Percentiles rank a stretch among this genome's conserved stretches.
These are phyloP conservation scores for Lysiphlebus fabarum DNA, from an alignment of 1,140 invertebrate genomes.

Conservation along the genomic window DNA sequence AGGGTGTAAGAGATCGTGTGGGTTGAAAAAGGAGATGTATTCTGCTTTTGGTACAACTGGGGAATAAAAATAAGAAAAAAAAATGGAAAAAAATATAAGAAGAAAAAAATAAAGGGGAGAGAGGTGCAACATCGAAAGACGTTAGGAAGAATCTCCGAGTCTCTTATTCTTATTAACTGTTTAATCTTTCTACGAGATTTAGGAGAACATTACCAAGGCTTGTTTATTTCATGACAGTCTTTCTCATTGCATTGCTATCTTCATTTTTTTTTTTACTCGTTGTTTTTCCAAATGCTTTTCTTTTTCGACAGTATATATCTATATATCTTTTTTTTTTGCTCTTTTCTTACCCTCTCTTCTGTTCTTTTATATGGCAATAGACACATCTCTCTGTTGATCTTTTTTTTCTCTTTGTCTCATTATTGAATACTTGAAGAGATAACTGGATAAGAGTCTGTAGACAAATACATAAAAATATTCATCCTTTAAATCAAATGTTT, in stretches of 20 bases:
- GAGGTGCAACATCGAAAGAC: constrained; percentile 1
- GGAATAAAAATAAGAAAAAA: too few species aligned
- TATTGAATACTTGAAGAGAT: too few species aligned
- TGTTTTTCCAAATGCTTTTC: not conserved
- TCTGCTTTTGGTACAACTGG: too few species aligned
- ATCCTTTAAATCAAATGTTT: too few species aligned
- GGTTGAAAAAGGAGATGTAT: constrained; percentile 21
- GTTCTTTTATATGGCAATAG: not conserved
- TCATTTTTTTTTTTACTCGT: not conserved
- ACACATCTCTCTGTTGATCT: too few species aligned
- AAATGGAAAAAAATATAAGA: constrained; percentile 31
- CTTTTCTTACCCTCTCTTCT: constrained; percentile 8
- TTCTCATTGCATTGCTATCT: constrained; percentile 9
- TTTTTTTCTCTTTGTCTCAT: too few species aligned
- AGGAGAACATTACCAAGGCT: constrained; percentile 51
- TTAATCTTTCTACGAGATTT: constrained; percentile 56
- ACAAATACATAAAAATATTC: too few species aligned
- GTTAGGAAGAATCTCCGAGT: constrained; percentile 40
- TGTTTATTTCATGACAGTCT: constrained; percentile 47
- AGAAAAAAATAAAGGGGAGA: not conserved
- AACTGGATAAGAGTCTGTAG: too few species aligned
- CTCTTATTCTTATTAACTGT: constrained; percentile 59
- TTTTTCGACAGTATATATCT: not conserved
- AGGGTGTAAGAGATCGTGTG: constrained; percentile 27
- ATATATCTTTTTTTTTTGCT: not conserved